These are phyloP conservation scores for Tapera naevia DNA, from an alignment of 2,797 vertebrate genomes.

Conservation along the genomic window DNA sequence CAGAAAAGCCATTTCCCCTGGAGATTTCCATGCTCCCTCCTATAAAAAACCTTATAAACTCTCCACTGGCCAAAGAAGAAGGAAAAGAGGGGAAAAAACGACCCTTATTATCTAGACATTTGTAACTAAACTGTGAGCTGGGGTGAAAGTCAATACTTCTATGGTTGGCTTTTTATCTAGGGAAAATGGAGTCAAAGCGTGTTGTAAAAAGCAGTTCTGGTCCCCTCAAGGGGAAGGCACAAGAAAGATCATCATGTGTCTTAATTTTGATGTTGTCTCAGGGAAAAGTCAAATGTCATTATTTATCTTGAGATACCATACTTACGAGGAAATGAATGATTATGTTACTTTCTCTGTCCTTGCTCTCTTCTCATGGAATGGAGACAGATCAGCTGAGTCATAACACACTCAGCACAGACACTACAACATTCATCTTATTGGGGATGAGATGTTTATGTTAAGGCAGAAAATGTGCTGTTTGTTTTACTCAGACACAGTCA, in stretches of 20 bases:
- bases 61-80: background rate
- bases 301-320: slow-evolving; percentile 42
- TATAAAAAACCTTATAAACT: background rate
- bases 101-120: background rate
- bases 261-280: slow-evolving; percentile 25
- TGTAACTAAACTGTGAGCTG: background rate
- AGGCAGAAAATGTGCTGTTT: slow-evolving; percentile 34
- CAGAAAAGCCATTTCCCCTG: background rate
- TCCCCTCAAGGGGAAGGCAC: background rate
- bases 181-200: background rate
- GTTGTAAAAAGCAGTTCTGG: background rate
- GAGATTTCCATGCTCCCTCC: background rate
- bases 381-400: slow-evolving; percentile 25
- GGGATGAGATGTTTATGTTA: background rate
- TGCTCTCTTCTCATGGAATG: slow-evolving; percentile 39
- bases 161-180: background rate
- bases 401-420: background rate
- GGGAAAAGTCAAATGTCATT: slow-evolving; percentile 15
- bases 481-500: slow-evolving; percentile 26
- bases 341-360: slow-evolving; percentile 32
- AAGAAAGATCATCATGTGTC: background rate
- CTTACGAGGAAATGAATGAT: slow-evolving; percentile 8
- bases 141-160: slow-evolving; percentile 20
- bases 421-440: slow-evolving; percentile 27
- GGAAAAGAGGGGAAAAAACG: fast-evolving